Conservation (phyloP, 2,797 vertebrate genomes). For the Triplophysa bombifrons region DNA sequence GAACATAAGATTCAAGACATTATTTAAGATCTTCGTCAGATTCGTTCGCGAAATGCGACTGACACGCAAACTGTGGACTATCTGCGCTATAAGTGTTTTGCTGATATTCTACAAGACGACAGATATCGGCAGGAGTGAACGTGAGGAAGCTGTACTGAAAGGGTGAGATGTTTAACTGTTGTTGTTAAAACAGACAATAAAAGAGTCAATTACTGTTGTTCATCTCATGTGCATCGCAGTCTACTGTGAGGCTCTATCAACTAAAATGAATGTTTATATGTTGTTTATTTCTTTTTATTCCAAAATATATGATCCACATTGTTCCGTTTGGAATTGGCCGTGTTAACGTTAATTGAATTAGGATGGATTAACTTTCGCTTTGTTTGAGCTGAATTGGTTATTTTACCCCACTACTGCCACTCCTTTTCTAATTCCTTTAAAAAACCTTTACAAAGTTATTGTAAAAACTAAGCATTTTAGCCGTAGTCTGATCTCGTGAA, state of each 20-base stretch:
- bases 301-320: conserved; percentile 17
- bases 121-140: conserved; percentile 81
- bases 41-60: conserved; percentile 77
- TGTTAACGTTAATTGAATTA: conserved; percentile 39
- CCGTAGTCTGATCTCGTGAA: background rate
- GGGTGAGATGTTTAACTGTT: conserved; percentile 69
- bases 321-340: no score
- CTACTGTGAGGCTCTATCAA: background rate
- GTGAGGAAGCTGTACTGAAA: conserved; percentile 75
- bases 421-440: no score
- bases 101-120: conserved; percentile 88
- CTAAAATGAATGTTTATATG: background rate
- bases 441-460: no score
- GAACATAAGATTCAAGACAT: background rate
- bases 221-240: background rate
- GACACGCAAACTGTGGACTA: conserved; percentile 84
- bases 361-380: conserved; percentile 58
- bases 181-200: background rate
- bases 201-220: background rate
- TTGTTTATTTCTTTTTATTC: background rate
- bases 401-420: conserved; percentile 39
- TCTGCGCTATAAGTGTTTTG: conserved; percentile 86
- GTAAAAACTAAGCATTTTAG: background rate
- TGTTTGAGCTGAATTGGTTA: conserved; percentile 56
- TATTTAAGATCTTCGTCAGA: conserved; percentile 19